These are phyloP conservation scores for Gymnocheta viridis DNA, from an alignment of 2,888 invertebrate species.

Conservation along the genomic window DNA sequence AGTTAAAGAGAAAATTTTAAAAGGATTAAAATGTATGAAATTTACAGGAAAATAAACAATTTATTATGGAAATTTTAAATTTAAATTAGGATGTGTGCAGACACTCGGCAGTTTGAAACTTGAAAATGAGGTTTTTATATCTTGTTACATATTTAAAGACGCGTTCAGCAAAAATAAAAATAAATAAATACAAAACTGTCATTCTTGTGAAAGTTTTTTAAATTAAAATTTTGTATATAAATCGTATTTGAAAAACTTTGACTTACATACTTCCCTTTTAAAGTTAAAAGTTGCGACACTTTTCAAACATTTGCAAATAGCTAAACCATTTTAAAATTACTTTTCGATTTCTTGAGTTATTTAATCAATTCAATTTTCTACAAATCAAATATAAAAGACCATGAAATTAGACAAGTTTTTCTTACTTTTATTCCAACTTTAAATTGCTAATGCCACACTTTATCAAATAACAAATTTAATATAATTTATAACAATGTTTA, in stretches of 20 bases:
- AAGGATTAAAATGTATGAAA: constrained; percentile 31
- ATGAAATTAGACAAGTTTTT: constrained; percentile 53
- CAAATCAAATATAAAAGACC: constrained; percentile 62
- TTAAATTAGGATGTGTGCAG: neutral
- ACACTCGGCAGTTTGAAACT: too few relatives aligned
- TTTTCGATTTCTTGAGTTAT: neutral
- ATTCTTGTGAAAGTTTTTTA: neutral
- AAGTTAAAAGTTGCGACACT: neutral
- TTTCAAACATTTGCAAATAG: neutral
- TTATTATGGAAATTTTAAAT: constrained; percentile 25
- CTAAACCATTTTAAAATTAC: neutral
- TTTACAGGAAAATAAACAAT: constrained; percentile 25
- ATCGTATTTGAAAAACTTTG: neutral
- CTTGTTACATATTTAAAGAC: too few relatives aligned
- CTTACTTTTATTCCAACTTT: neutral
- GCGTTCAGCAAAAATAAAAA: too few relatives aligned
- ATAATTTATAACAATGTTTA: constrained; percentile 81
- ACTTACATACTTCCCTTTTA: neutral
- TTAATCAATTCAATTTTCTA: constrained; percentile 29
- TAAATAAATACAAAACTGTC: too few relatives aligned
- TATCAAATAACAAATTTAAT: constrained; percentile 74
- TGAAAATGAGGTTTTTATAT: too few relatives aligned
- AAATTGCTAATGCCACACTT: constrained; percentile 46
- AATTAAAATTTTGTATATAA: neutral
- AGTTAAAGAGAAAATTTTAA: neutral